These are phyloP conservation scores for Cinclus cinclus DNA, from an alignment of 2,113 vertebrate species.

Conservation along the genomic window DNA sequence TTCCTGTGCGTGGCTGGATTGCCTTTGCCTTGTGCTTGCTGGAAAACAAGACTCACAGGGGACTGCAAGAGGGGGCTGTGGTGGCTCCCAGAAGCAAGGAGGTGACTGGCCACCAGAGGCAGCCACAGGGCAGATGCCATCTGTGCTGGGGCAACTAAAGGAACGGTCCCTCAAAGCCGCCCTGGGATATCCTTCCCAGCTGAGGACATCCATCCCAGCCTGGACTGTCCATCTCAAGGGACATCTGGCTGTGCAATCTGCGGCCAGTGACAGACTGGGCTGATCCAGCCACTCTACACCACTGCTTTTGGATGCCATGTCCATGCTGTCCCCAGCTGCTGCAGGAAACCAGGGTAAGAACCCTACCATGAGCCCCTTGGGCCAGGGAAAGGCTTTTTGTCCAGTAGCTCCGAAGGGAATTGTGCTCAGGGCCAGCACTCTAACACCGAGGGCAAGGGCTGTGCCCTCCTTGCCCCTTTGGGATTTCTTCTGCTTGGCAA, in stretches of 20 bases:
- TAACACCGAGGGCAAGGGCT: not conserved
- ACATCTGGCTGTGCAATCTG: not conserved
- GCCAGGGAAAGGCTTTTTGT: not conserved
- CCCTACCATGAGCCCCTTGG: not conserved
- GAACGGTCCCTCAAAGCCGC: not conserved
- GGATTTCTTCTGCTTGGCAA: not conserved
- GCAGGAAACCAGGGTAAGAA: not conserved
- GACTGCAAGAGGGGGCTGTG: not conserved
- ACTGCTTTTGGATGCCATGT: not conserved
- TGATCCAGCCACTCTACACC: fast-evolving
- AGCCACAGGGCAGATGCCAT: not conserved
- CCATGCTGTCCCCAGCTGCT: fast-evolving
- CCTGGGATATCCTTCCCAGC: not conserved
- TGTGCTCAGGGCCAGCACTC: not conserved
- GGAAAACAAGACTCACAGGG: not conserved
- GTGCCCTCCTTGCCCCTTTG: not conserved
- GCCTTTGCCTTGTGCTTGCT: constrained; percentile 29
- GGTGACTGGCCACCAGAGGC: not conserved
- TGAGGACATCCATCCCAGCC: not conserved
- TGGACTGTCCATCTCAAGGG: not conserved
- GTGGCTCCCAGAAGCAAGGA: not conserved
- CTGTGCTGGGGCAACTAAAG: not conserved
- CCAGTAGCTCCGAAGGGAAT: not conserved
- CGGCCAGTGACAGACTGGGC: not conserved
- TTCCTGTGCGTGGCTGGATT: not conserved